Evolutionary conservation across 2,797 vertebrate genomes (phyloP).

Genomic region (Ctenopoma kingsleyae): DNA sequence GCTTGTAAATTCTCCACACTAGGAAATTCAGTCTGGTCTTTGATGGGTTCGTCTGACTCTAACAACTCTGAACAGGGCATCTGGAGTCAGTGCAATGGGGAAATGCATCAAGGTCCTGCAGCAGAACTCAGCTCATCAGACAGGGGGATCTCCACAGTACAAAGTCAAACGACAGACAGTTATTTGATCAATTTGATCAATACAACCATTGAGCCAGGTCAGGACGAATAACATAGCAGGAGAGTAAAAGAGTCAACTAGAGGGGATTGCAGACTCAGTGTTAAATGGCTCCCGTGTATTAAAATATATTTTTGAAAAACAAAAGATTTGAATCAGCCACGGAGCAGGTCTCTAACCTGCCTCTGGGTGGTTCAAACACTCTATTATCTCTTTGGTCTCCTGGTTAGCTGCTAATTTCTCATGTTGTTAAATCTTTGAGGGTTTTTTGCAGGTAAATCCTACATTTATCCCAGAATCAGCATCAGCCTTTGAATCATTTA

Average conservation of each 20-base stretch:
- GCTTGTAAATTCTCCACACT: constrained; percentile 49
- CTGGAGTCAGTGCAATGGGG: constrained; percentile 28
- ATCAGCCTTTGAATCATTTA: constrained; percentile 9
- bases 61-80: constrained; percentile 53
- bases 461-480: constrained; percentile 17
- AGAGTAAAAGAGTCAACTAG: constrained; percentile 9
- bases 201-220: constrained; percentile 31
- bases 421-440: not conserved
- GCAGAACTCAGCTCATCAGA: constrained; percentile 16
- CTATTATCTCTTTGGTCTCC: not conserved
- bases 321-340: constrained; percentile 20
- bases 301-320: constrained; percentile 33
- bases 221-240: constrained; percentile 8
- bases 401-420: constrained; percentile 10
- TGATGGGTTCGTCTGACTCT: constrained; percentile 51
- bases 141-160: constrained; percentile 15
- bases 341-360: constrained; percentile 11
- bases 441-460: constrained; percentile 15
- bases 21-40: constrained; percentile 46
- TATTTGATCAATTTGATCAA: constrained; percentile 61
- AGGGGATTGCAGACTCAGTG: constrained; percentile 27
- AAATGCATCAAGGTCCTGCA: constrained; percentile 27
- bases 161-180: constrained; percentile 29
- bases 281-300: constrained; percentile 19
- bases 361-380: constrained; percentile 1